These are phyloP conservation scores for Parapsyche elsis DNA, from an alignment of 1,140 invertebrate genomes.

Conservation along the genomic window DNA sequence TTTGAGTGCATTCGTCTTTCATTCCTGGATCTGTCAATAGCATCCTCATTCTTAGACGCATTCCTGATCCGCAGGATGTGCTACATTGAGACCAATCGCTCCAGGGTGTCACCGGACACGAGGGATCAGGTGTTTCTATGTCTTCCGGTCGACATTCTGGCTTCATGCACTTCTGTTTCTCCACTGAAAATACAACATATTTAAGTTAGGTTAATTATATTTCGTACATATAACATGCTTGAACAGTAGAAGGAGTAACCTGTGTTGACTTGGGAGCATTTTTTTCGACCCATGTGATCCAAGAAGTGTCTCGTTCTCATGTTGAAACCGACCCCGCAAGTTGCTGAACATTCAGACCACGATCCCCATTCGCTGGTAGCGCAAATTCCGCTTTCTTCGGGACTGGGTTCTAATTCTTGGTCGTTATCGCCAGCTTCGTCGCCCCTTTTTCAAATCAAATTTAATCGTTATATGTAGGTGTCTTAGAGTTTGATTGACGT, in stretches of 20 bases:
- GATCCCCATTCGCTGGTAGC: conserved; percentile 78
- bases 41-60: conserved; percentile 77
- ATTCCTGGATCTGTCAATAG: conserved; percentile 71
- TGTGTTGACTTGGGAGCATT: conserved; percentile 76
- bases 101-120: conserved; percentile 79
- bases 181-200: conserved; percentile 61
- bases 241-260: conserved; percentile 50
- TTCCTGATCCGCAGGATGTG: conserved; percentile 80
- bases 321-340: conserved; percentile 83
- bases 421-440: conserved; percentile 4
- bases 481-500: too few relatives aligned
- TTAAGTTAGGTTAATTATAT: background rate
- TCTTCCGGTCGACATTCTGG: conserved; percentile 70
- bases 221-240: background rate
- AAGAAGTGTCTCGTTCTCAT: conserved; percentile 79
- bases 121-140: conserved; percentile 69
- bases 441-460: background rate
- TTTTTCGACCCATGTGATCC: conserved; percentile 80
- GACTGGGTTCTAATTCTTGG: background rate
- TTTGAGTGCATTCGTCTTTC: conserved; percentile 70
- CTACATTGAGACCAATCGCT: conserved; percentile 83
- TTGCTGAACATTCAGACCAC: conserved; percentile 86
- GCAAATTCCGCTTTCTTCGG: conserved; percentile 70
- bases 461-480: too few relatives aligned
- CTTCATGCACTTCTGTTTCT: conserved; percentile 81